These are phyloP conservation scores for Rhynchophorus ferrugineus DNA, from an alignment of 1,140 invertebrate genomes.

Conservation along the genomic window DNA sequence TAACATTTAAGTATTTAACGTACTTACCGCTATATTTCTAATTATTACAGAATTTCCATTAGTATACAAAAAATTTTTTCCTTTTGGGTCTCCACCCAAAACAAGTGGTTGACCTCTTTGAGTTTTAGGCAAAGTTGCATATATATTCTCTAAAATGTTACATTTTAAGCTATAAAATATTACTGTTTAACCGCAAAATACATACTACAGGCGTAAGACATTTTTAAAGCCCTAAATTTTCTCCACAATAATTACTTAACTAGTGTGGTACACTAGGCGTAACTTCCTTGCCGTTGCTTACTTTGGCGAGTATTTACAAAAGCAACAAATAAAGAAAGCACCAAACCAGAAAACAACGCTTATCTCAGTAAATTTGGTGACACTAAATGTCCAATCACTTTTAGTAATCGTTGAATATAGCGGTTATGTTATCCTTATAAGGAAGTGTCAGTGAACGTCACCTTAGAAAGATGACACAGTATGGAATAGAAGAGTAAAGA, in stretches of 20 bases:
- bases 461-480: not conserved
- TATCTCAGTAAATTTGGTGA: conserved; percentile 2
- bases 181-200: conserved; percentile 10
- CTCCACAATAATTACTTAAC: too few relatives aligned
- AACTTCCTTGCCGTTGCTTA: too few relatives aligned
- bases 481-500: too few relatives aligned
- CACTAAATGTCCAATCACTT: conserved; percentile 10
- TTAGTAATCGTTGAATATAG: conserved; percentile 18
- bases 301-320: too few relatives aligned
- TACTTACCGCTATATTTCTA: conserved; percentile 82
- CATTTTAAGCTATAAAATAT: not conserved
- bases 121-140: conserved; percentile 87
- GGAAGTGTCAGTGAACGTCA: conserved; percentile 18
- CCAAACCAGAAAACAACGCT: not conserved
- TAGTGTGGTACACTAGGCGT: too few relatives aligned
- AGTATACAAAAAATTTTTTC: conserved; percentile 94
- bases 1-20: not conserved
- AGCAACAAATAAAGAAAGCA: too few relatives aligned
- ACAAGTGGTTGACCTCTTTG: conserved; percentile 88
- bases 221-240: conserved; percentile 11
- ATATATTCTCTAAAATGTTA: conserved; percentile 71
- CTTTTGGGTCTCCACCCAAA: conserved; percentile 90
- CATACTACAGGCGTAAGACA: conserved; percentile 31
- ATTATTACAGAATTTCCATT: conserved; percentile 98
- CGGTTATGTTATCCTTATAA: conserved; percentile 35